Conservation (phyloP, 1,140 invertebrate genomes). For the Lethrus apterus region DNA sequence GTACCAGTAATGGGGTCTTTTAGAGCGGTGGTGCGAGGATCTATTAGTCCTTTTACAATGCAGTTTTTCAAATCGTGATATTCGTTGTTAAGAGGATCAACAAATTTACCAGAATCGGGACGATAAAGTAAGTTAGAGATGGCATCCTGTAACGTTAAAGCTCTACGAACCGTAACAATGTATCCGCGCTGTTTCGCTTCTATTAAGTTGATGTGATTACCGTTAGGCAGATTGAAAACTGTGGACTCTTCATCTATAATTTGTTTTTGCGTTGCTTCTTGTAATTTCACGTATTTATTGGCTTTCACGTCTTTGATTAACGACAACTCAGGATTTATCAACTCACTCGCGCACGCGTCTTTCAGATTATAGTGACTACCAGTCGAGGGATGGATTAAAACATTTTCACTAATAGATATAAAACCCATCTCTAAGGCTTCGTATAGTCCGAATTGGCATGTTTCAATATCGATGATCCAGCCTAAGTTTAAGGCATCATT, state of each 20-base stretch:
- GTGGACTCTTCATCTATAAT: constrained; percentile 69
- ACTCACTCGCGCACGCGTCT: constrained; percentile 67
- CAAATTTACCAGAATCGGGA: constrained; percentile 69
- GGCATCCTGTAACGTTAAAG: constrained; percentile 69
- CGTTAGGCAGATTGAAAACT: constrained; percentile 57
- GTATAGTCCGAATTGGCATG: constrained; percentile 69
- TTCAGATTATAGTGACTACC: constrained; percentile 70
- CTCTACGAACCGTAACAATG: constrained; percentile 64
- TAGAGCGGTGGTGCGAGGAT: constrained; percentile 67
- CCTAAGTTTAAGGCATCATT: constrained; percentile 67
- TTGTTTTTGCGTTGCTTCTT: constrained; percentile 64
- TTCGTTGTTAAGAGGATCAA: constrained; percentile 64
- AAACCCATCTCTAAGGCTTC: constrained; percentile 77
- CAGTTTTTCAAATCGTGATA: constrained; percentile 64
- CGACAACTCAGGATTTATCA: constrained; percentile 75
- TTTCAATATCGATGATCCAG: constrained; percentile 79
- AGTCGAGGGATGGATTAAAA: constrained; percentile 75
- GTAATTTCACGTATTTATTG: constrained; percentile 64
- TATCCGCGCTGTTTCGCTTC: constrained; percentile 65
- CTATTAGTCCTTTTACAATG: constrained; percentile 63
- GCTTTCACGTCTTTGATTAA: constrained; percentile 65
- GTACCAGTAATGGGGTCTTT: constrained; percentile 67
- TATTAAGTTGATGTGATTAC: constrained; percentile 56
- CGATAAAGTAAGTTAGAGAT: constrained; percentile 69
- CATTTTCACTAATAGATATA: constrained; percentile 62